A percentile compares a stretch with the other conserved stretches of the same genome.
Conservation (phyloP, 1,140 invertebrate genomes). For the Charaxes varanes region DNA sequence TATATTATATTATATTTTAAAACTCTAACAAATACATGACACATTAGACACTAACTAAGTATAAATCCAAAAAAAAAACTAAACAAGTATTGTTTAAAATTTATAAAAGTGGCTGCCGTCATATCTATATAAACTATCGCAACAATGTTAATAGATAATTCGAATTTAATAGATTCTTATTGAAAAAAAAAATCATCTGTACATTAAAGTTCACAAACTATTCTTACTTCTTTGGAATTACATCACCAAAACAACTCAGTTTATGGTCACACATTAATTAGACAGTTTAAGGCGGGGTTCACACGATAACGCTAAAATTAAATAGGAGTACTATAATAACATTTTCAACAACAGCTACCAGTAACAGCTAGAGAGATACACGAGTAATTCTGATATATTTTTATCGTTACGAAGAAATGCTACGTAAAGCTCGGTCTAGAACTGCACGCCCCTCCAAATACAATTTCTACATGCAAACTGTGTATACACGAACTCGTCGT, state of each 20-base stretch:
- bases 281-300: conserved; percentile 65
- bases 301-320: conserved; percentile 34
- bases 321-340: conserved; percentile 22
- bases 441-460: too few species aligned
- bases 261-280: conserved; percentile 68
- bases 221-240: conserved; percentile 71
- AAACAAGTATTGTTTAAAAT: conserved; percentile 21
- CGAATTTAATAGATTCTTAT: conserved; percentile 24
- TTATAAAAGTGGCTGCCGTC: conserved; percentile 29
- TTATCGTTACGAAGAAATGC: too few species aligned
- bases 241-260: conserved; percentile 68
- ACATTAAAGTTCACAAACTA: conserved; percentile 61
- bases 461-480: too few species aligned
- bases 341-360: background rate
- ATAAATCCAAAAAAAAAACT: conserved; percentile 23
- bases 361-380: too few species aligned
- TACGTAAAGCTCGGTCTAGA: too few species aligned
- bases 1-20: conserved; percentile 47
- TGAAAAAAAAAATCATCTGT: conserved; percentile 41
- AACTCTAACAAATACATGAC: conserved; percentile 41
- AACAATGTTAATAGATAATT: conserved; percentile 32
- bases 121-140: conserved; percentile 32
- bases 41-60: conserved; percentile 32
- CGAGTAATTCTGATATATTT: too few species aligned
- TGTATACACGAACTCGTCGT: too few species aligned